These are phyloP conservation scores for Triplophysa bombifrons DNA, from an alignment of 2,797 vertebrate species.

Conservation along the genomic window DNA sequence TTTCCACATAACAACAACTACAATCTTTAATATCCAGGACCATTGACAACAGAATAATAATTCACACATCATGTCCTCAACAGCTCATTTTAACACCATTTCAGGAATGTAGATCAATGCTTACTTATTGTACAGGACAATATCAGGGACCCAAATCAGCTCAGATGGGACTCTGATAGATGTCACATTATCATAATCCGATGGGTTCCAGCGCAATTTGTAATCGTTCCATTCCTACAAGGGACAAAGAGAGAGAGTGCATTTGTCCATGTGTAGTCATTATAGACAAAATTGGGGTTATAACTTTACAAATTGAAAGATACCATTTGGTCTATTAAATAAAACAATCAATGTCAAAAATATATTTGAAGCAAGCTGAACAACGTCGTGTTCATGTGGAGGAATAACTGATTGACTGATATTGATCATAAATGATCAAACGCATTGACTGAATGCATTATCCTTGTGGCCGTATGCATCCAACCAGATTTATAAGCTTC, in stretches of 20 bases:
- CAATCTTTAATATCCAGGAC: constrained; percentile 5
- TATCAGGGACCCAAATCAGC: constrained; percentile 91
- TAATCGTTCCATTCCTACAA: constrained; percentile 88
- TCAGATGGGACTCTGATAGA: constrained; percentile 86
- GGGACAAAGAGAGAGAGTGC: constrained; percentile 7
- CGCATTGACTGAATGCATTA: background rate
- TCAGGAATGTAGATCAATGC: constrained; percentile 2
- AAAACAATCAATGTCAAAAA: too few species aligned
- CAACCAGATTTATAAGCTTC: background rate
- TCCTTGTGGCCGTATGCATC: background rate
- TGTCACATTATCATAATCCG: constrained; percentile 83
- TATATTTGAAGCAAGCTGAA: too few species aligned
- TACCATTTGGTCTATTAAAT: too few species aligned
- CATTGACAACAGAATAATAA: background rate
- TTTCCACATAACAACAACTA: background rate
- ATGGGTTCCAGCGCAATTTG: constrained; percentile 85
- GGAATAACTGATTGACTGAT: background rate
- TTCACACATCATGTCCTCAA: background rate
- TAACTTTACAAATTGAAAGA: too few species aligned
- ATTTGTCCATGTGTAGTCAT: too few species aligned
- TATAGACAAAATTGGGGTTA: background rate
- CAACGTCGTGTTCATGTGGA: too few species aligned
- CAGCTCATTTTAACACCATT: constrained; percentile 1
- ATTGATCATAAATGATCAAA: background rate
- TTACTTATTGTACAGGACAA: constrained; percentile 88